Conservation (phyloP, 1,140 invertebrate genomes). For the Apolygus lucorum region DNA sequence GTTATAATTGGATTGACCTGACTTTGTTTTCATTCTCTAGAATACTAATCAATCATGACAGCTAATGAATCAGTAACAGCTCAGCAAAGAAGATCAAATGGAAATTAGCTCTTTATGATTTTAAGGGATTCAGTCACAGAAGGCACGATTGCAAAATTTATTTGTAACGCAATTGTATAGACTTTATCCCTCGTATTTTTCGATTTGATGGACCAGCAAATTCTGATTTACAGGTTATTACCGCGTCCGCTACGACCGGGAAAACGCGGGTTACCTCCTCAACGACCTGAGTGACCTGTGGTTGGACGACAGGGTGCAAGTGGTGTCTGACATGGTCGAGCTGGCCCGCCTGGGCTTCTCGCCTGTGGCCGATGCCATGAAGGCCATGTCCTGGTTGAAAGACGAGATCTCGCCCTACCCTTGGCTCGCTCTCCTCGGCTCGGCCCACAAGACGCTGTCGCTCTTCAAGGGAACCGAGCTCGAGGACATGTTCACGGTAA, state of each 20-base stretch:
- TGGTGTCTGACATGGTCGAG: conserved; percentile 68
- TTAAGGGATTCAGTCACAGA: too few species aligned
- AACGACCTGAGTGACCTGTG: conserved; percentile 15
- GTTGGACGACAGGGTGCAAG: conserved; percentile 55
- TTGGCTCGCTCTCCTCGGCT: conserved; percentile 18
- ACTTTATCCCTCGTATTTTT: too few species aligned
- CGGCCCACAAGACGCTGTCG: conserved; percentile 8
- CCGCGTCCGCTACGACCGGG: conserved; percentile 62
- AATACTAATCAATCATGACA: too few species aligned
- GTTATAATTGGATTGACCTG: too few species aligned
- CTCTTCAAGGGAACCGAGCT: conserved; percentile 11
- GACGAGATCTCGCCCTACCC: conserved; percentile 15
- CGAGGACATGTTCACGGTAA: conserved; percentile 6
- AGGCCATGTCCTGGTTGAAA: conserved; percentile 16
- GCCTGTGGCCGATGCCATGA: conserved; percentile 12
- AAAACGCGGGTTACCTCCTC: conserved; percentile 42
- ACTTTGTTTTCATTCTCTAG: too few species aligned
- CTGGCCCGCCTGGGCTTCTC: conserved; percentile 43
- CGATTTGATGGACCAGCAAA: too few species aligned
- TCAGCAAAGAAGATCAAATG: too few species aligned
- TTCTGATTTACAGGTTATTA: conserved; percentile 52
- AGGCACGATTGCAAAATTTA: too few species aligned
- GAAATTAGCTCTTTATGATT: too few species aligned
- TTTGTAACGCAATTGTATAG: too few species aligned
- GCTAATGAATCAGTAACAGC: too few species aligned